These are phyloP conservation scores for Chydorus sphaericus DNA, from an alignment of 2,888 invertebrate genomes.

Conservation along the genomic window DNA sequence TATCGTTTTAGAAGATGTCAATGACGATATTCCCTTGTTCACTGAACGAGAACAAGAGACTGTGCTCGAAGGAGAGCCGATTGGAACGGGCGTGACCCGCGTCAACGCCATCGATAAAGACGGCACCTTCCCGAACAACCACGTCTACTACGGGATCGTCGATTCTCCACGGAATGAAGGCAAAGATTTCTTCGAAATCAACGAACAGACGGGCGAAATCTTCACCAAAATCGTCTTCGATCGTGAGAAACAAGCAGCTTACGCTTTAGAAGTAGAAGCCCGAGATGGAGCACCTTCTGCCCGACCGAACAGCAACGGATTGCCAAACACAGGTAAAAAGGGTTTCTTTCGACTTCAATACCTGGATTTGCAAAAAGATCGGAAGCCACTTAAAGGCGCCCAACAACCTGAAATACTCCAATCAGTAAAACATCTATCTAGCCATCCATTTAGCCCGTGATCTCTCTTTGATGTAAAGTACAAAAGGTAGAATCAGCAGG, in stretches of 20 bases:
- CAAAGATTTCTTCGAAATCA: slow-evolving; percentile 91
- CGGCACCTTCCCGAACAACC: slow-evolving; percentile 86
- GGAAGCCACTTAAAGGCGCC: neutral
- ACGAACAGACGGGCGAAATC: slow-evolving; percentile 86
- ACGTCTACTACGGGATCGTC: slow-evolving; percentile 86
- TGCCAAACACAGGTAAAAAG: slow-evolving; percentile 82
- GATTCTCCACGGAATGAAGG: slow-evolving; percentile 84
- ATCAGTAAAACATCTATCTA: too few species aligned
- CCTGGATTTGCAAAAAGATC: too few species aligned
- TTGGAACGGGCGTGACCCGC: slow-evolving; percentile 88
- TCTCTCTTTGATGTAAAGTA: too few species aligned
- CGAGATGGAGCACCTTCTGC: slow-evolving; percentile 93
- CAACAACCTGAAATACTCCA: too few species aligned
- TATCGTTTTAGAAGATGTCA: slow-evolving; percentile 87
- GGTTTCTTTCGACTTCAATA: too few species aligned
- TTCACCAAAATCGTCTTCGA: slow-evolving; percentile 92
- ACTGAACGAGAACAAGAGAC: slow-evolving; percentile 91
- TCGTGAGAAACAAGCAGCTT: slow-evolving; percentile 92
- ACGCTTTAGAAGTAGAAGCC: slow-evolving; percentile 92
- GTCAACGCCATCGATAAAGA: slow-evolving; percentile 94
- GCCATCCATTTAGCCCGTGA: too few species aligned
- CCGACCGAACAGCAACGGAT: slow-evolving; percentile 79
- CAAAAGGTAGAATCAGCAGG: too few species aligned
- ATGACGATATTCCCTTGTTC: slow-evolving; percentile 92
- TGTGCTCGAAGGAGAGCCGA: slow-evolving; percentile 83